A percentile compares a stretch with the other conserved stretches of the same genome.
Conservation (phyloP, 2,113 vertebrate genomes). For the Phoxinus phoxinus region DNA sequence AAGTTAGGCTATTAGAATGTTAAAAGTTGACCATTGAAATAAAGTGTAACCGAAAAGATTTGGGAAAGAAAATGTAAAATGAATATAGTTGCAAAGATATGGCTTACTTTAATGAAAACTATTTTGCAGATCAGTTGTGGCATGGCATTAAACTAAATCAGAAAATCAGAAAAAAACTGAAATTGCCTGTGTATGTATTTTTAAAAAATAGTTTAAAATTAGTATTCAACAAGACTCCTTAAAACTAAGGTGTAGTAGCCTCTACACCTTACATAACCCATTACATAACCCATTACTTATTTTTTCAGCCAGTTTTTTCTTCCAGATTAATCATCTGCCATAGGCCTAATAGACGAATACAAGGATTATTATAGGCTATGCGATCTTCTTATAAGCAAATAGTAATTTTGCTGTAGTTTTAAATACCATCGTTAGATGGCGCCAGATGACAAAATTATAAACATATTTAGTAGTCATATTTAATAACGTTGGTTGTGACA, state of each 20-base stretch:
- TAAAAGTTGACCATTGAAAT: no score
- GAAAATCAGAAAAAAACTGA: not conserved
- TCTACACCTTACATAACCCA: not conserved
- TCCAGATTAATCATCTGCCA: not conserved
- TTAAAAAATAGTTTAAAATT: not conserved
- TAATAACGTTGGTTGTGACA: no score
- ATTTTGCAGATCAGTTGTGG: not conserved
- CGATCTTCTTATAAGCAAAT: not conserved
- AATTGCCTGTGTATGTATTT: not conserved
- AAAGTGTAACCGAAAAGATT: not conserved
- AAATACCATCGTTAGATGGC: slow-evolving; percentile 5
- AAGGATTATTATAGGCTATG: not conserved
- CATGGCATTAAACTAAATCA: not conserved
- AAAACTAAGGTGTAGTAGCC: not conserved
- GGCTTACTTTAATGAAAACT: no score
- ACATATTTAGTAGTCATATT: not conserved
- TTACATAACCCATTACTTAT: not conserved
- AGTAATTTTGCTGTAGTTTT: not conserved
- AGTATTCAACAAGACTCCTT: not conserved
- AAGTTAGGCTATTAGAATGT: no score
- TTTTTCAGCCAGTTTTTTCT: not conserved
- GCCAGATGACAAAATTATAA: slow-evolving; percentile 11
- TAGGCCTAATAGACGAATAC: not conserved
- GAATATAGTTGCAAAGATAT: no score
- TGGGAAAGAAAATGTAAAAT: not conserved